A percentile compares a stretch with the other conserved stretches of the same genome.
phyloP scores from a whole-genome alignment of 2,113 vertebrate species.

The Hypanus sabinus region DNA sequence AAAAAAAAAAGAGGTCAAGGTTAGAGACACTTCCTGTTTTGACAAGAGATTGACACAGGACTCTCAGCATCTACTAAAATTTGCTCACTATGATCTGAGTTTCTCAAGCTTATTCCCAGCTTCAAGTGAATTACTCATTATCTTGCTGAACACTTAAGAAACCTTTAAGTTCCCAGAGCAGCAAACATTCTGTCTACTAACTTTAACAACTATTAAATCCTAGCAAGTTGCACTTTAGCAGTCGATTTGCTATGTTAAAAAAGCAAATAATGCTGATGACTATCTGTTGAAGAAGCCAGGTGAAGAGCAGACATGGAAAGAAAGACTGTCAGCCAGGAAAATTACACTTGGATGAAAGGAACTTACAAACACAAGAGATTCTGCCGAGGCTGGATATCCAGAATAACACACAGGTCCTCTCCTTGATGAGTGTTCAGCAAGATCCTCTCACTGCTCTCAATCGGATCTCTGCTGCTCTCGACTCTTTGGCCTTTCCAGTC shows the following conservation, averaged over 20 bases:
- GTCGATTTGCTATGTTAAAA: background rate
- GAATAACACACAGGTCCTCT: no score
- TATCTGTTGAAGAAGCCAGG: background rate
- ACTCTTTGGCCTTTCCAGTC: no score
- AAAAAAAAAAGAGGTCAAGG: background rate
- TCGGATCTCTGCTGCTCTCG: no score
- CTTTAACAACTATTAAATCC: background rate
- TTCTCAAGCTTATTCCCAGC: background rate
- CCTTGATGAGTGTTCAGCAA: no score
- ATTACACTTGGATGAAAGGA: background rate
- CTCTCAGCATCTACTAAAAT: background rate
- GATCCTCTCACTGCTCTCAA: no score
- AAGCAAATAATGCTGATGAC: background rate
- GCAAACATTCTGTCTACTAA: background rate
- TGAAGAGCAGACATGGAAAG: background rate
- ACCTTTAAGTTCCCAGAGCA: background rate
- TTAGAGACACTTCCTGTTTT: conserved; percentile 4
- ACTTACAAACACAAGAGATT: no score
- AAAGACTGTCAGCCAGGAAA: background rate
- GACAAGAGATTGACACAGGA: background rate
- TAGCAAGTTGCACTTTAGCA: background rate
- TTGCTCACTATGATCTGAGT: background rate
- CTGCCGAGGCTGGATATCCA: no score
- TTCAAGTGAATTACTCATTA: background rate
- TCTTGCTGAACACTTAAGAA: background rate